A percentile compares a stretch with the other conserved stretches of the same genome.
Conservation (phyloP, 2,797 vertebrate genomes). For the Coregonus suidteri region DNA sequence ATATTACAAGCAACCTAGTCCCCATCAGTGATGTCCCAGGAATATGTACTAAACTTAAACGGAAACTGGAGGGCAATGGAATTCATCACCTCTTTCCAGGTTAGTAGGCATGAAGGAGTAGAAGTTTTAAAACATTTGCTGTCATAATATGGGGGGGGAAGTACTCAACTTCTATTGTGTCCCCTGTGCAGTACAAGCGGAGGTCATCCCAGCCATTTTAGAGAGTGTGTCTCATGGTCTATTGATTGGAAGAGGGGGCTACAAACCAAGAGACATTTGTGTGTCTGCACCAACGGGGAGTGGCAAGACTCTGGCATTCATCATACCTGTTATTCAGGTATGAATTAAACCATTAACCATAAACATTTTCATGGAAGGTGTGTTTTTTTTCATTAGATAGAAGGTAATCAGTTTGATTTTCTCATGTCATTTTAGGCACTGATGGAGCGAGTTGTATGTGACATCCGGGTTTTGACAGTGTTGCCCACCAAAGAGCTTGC, state of each 20-base stretch:
- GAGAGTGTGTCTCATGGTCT: constrained; percentile 76
- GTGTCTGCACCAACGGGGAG: constrained; percentile 96
- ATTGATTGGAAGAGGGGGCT: constrained; percentile 85
- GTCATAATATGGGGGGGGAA: background rate
- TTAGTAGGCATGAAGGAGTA: constrained; percentile 49
- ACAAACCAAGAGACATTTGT: constrained; percentile 87
- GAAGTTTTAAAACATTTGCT: background rate
- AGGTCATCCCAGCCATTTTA: constrained; percentile 89
- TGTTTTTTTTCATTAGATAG: background rate
- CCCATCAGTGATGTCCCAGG: constrained; percentile 72
- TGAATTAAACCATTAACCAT: constrained; percentile 22
- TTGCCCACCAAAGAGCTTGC: constrained; percentile 96
- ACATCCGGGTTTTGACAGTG: constrained; percentile 85
- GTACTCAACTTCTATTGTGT: background rate
- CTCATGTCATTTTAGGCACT: constrained; percentile 74
- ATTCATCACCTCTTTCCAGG: constrained; percentile 90
- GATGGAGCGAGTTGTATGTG: constrained; percentile 82
- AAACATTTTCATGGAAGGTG: background rate
- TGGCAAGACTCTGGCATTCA: constrained; percentile 92
- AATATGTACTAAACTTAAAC: constrained; percentile 78
- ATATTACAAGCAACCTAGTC: constrained; percentile 81
- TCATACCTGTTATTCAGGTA: constrained; percentile 92
- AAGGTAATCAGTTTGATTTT: background rate
- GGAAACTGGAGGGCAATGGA: constrained; percentile 79
- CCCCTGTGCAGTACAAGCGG: constrained; percentile 81